A percentile compares a stretch with the other conserved stretches of the same genome.
These are phyloP conservation scores for Dicaeum eximium DNA, from an alignment of 2,113 vertebrate genomes.

Conservation along the genomic window DNA sequence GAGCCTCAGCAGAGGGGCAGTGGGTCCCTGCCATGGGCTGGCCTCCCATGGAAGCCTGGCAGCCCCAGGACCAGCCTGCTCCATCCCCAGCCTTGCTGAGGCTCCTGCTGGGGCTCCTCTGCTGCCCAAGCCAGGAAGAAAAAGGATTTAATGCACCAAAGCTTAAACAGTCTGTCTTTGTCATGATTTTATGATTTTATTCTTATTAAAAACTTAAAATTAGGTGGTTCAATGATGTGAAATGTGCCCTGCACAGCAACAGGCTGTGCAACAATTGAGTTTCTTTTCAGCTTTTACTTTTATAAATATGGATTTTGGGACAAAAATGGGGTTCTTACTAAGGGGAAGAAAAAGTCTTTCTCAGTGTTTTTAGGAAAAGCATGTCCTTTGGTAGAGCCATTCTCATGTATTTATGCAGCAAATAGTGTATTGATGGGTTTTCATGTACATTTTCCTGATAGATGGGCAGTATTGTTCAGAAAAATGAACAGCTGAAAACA, in stretches of 20 bases:
- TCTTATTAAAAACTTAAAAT: neutral
- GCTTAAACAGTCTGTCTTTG: neutral
- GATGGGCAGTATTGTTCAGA: neutral
- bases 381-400: neutral
- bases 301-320: neutral
- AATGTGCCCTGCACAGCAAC: neutral
- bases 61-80: neutral
- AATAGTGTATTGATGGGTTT: neutral
- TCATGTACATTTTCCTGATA: neutral
- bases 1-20: accelerated
- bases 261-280: neutral
- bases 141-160: neutral
- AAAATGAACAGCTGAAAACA: neutral
- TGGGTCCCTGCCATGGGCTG: neutral
- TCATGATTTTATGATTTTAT: neutral
- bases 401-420: neutral
- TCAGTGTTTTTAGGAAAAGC: neutral
- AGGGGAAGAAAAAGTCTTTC: neutral
- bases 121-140: neutral
- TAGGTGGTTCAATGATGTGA: neutral
- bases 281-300: neutral
- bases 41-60: neutral
- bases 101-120: neutral
- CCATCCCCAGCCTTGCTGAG: neutral
- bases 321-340: neutral